These are phyloP conservation scores for Chrysochloris asiatica DNA, from an alignment of 2,113 vertebrate species.

Conservation along the genomic window DNA sequence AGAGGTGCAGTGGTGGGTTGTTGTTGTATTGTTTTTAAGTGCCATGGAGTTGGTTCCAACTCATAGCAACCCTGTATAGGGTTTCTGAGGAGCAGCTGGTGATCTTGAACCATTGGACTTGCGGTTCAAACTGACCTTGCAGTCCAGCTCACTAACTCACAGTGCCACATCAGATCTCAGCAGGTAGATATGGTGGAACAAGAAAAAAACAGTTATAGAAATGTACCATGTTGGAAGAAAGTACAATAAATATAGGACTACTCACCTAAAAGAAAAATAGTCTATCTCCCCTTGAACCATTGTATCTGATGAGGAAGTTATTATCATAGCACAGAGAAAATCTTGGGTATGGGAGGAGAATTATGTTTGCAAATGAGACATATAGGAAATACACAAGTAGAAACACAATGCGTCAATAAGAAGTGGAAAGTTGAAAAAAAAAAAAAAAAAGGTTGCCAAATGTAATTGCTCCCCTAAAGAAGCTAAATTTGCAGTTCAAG, in stretches of 20 bases:
- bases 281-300: neutral
- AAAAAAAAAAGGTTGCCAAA: neutral
- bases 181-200: neutral
- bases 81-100: too few species aligned
- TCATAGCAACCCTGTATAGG: too few species aligned
- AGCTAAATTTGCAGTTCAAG: slow-evolving; percentile 10
- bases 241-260: neutral
- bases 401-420: neutral
- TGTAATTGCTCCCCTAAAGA: neutral
- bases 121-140: too few species aligned
- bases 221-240: neutral
- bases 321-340: slow-evolving; percentile 18
- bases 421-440: slow-evolving; percentile 35
- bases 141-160: too few species aligned
- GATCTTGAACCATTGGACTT: too few species aligned
- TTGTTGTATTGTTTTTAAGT: too few species aligned
- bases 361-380: slow-evolving; percentile 15
- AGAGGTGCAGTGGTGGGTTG: neutral
- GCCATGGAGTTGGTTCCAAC: too few species aligned
- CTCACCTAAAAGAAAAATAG: neutral
- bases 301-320: neutral
- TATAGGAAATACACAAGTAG: slow-evolving; percentile 3
- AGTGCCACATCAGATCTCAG: too few species aligned
- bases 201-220: neutral
- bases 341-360: neutral